Conservation (phyloP, 2,113 vertebrate genomes). For the Alexandromys fortis region DNA sequence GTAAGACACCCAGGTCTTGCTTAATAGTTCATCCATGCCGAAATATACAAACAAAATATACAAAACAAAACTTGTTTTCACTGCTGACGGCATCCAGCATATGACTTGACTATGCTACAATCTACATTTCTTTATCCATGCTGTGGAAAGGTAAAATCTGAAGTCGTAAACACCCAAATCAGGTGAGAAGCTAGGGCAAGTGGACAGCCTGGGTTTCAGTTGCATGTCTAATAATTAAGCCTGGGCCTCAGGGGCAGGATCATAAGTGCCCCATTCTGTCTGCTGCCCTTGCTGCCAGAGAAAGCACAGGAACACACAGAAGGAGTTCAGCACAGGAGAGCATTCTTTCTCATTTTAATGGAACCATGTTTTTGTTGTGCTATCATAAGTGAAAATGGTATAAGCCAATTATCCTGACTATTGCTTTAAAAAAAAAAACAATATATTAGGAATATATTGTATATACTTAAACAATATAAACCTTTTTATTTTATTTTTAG, state of each 20-base stretch:
- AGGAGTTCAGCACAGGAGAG: not conserved
- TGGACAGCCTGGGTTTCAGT: not conserved
- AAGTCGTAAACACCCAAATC: not conserved
- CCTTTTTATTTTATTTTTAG: constrained; percentile 1
- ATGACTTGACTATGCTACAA: not conserved
- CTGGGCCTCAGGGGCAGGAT: no score
- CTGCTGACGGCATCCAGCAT: not conserved
- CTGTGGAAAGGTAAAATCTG: not conserved
- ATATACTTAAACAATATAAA: not conserved
- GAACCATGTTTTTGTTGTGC: not conserved
- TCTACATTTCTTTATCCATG: not conserved
- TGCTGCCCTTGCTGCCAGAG: not conserved
- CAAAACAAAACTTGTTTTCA: not conserved
- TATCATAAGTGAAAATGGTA: not conserved
- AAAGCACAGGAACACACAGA: not conserved
- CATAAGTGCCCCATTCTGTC: no score
- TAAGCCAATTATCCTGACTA: constrained; percentile 5
- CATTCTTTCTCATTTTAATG: not conserved
- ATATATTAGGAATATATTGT: not conserved
- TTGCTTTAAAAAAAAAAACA: not conserved
- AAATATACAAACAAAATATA: not conserved
- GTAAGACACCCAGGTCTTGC: not conserved
- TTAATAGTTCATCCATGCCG: not conserved
- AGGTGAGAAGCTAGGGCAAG: not conserved
- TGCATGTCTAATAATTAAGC: not conserved